A percentile compares a stretch with the other conserved stretches of the same genome.
Evolutionary conservation across 2,113 vertebrate genomes (phyloP).

Genomic region (Glaucomys volans): DNA sequence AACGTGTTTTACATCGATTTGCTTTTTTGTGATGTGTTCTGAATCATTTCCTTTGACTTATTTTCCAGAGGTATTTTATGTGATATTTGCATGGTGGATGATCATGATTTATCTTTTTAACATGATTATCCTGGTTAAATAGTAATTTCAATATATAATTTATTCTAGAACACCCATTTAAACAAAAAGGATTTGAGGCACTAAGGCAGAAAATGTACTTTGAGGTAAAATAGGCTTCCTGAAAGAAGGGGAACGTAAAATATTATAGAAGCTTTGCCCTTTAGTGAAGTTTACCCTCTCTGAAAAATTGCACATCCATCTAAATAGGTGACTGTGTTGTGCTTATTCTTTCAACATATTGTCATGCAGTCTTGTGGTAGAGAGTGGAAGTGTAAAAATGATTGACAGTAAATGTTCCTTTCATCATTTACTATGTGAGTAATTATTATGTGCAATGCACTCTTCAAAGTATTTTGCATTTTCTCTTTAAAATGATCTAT

Average conservation of each 20-base stretch:
- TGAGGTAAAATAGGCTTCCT: slow-evolving; percentile 1
- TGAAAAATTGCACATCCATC: not conserved
- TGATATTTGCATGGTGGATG: not conserved
- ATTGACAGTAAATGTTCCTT: not conserved
- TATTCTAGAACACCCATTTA: not conserved
- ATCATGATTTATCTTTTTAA: not conserved
- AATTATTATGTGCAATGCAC: not conserved
- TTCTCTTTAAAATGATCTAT: not conserved
- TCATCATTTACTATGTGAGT: slow-evolving; percentile 1
- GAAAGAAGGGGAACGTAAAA: not conserved
- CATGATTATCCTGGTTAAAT: slow-evolving; percentile 20
- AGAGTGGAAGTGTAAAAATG: not conserved
- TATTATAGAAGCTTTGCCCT: not conserved
- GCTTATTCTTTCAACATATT: not conserved
- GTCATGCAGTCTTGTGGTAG: not conserved
- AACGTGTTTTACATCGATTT: slow-evolving; percentile 14
- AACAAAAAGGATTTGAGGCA: slow-evolving; percentile 45
- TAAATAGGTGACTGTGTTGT: not conserved
- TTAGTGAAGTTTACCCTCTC: not conserved
- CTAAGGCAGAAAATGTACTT: not conserved
- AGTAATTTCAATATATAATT: slow-evolving; percentile 12
- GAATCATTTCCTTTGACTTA: not conserved
- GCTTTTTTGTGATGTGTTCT: not conserved
- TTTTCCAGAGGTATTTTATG: not conserved
- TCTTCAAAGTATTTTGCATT: not conserved